Evolutionary conservation across 2,888 invertebrate genomes (phyloP).

Genomic region (Drosophila acutilabella): DNA sequence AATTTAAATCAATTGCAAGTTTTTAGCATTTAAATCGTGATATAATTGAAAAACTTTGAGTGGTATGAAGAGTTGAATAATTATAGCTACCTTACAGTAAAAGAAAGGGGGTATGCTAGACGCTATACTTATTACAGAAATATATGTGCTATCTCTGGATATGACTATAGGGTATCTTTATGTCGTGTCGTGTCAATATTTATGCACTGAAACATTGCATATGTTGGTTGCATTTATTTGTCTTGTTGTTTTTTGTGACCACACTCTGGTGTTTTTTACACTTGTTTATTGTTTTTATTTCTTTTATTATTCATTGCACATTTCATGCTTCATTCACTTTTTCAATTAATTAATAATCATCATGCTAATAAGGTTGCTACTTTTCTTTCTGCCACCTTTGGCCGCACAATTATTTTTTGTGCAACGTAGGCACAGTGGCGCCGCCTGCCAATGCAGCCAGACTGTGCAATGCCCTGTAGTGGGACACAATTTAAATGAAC

Average conservation of each 20-base stretch:
- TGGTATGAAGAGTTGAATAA: conserved; percentile 40
- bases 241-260: conserved; percentile 35
- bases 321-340: conserved; percentile 77
- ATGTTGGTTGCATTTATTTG: conserved; percentile 51
- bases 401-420: conserved; percentile 11
- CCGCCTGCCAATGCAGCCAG: neutral
- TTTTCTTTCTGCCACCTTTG: conserved; percentile 29
- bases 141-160: too few relatives aligned
- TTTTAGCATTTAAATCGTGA: conserved; percentile 21
- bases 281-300: conserved; percentile 37
- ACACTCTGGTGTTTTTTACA: conserved; percentile 25
- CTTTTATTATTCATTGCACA: conserved; percentile 74
- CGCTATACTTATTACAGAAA: neutral
- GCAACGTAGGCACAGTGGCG: neutral
- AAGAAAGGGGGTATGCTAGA: neutral
- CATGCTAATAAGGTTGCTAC: conserved; percentile 69
- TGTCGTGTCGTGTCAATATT: neutral
- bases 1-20: conserved; percentile 32
- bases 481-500: too few relatives aligned
- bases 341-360: conserved; percentile 78
- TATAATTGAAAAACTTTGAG: conserved; percentile 48
- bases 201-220: conserved; percentile 50
- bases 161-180: neutral
- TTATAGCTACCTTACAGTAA: neutral
- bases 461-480: neutral